These are phyloP conservation scores for Ligdia adustata DNA, from an alignment of 2,888 invertebrate species.

Conservation along the genomic window DNA sequence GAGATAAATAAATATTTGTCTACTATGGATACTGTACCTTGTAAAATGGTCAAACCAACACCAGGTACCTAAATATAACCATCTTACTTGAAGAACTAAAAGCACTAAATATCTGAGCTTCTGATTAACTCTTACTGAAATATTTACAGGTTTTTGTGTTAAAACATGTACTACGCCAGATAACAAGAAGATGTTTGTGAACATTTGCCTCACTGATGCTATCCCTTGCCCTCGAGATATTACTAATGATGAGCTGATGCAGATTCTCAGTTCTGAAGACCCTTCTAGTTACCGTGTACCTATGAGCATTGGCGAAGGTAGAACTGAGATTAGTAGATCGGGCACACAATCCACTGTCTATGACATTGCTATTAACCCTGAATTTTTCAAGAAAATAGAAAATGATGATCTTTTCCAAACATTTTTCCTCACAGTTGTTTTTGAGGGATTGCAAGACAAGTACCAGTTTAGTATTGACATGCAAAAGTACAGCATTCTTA, in stretches of 20 bases:
- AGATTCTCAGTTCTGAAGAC: constrained; percentile 87
- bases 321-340: constrained; percentile 90
- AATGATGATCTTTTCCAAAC: constrained; percentile 88
- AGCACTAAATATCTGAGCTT: too few relatives aligned
- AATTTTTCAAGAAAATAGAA: constrained; percentile 90
- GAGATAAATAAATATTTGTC: constrained; percentile 84
- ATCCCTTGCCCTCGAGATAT: constrained; percentile 90
- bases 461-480: constrained; percentile 88
- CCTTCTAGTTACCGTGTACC: constrained; percentile 91
- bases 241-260: constrained; percentile 87
- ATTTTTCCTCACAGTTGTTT: constrained; percentile 91
- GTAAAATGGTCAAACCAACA: constrained; percentile 86
- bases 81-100: too few relatives aligned
- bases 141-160: constrained; percentile 88
- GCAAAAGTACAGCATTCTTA: constrained; percentile 87
- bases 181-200: constrained; percentile 92
- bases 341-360: constrained; percentile 89
- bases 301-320: constrained; percentile 94
- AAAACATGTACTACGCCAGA: constrained; percentile 87
- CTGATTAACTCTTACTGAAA: too few relatives aligned
- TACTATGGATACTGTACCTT: constrained; percentile 76
- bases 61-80: constrained; percentile 87
- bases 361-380: constrained; percentile 92
- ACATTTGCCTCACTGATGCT: constrained; percentile 91
- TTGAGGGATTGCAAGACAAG: constrained; percentile 90